Percentiles rank a stretch among this genome's conserved stretches.
phyloP scores from a whole-genome alignment of 2,888 invertebrate genomes.

The Nymphalis urticae region DNA sequence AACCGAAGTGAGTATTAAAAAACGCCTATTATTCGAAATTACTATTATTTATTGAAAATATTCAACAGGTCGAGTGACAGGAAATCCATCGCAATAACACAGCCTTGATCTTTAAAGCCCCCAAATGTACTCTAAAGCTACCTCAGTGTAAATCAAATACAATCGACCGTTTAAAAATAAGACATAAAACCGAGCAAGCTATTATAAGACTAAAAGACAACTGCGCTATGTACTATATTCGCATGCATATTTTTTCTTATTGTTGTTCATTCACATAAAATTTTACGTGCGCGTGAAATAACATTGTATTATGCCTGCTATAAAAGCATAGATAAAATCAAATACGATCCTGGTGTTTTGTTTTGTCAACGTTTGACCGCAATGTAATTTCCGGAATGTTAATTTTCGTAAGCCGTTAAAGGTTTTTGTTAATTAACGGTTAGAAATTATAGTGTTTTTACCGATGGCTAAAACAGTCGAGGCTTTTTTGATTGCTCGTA shows the following conservation, averaged over 20 bases:
- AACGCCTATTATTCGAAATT: neutral
- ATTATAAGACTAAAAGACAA: neutral
- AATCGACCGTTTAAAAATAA: slow-evolving; percentile 7
- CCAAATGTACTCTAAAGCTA: slow-evolving; percentile 17
- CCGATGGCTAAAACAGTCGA: neutral
- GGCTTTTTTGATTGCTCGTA: neutral
- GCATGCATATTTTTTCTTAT: neutral
- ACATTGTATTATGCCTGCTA: slow-evolving; percentile 10
- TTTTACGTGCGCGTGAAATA: slow-evolving; percentile 8
- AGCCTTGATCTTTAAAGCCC: slow-evolving; percentile 16
- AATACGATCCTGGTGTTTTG: slow-evolving; percentile 21
- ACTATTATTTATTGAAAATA: neutral
- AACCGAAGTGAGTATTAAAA: too few species aligned
- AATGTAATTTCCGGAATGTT: slow-evolving; percentile 19
- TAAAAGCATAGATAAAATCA: slow-evolving; percentile 27
- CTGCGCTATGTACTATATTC: neutral
- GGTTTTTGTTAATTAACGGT: slow-evolving; percentile 19
- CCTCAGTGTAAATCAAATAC: slow-evolving; percentile 12
- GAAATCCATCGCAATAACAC: slow-evolving; percentile 8
- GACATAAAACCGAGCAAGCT: neutral
- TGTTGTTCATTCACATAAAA: slow-evolving; percentile 6
- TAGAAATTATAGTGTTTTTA: neutral
- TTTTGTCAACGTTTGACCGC: slow-evolving; percentile 27
- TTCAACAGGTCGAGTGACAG: neutral
- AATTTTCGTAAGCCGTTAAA: slow-evolving; percentile 16